Evolutionary conservation across 2,113 vertebrate species (phyloP), one percentile per base, ranked within the genome.

Genomic region (Scytalopus superciliaris): DNA sequence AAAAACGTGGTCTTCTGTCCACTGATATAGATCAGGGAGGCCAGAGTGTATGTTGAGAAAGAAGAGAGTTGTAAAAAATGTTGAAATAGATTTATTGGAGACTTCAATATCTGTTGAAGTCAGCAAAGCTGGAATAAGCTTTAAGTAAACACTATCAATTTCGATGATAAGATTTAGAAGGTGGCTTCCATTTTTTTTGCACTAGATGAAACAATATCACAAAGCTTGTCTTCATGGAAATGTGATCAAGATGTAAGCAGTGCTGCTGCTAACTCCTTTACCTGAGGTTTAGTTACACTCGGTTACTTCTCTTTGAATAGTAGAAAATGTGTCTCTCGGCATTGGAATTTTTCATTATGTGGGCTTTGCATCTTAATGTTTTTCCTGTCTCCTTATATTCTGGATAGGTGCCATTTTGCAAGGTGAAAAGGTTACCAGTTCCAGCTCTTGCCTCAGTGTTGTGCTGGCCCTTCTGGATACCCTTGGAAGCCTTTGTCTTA

Each of bases 91-190:
- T 93, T 96, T 96, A 96, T 84, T 97, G 95, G 92, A 95, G 95
- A 84, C 86, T 94, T 96, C 88, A 95, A 55, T 97, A 95, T 94
- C 94, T 97, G 87, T 95, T 96, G 81, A 96, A 96, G 92, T 96
- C 94, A 96, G 90, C 70, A 96, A 95, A 94, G 84, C 92, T 91
- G 57, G 86, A 95, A 93, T 91, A 97, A 94, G 95, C 90, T 89
- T 93, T 97, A 97, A 96, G 95, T 97, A 95, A 97, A 94, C 93
- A 94, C 96, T 95, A 94, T 90, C 96, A 93, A 95, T 97, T 96
- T 97, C 37, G 0, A 28, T 96, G 94, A 97, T 96, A 97, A 97
- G 93, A 90, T 97, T 97, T 96, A 96, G 91, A 94, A 91, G 80
- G 76, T 70, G 52, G 57, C 72, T 95, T 91, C 55, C 79, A 6